Conservation (phyloP, 1,140 invertebrate genomes). For the Ladona fulva region DNA sequence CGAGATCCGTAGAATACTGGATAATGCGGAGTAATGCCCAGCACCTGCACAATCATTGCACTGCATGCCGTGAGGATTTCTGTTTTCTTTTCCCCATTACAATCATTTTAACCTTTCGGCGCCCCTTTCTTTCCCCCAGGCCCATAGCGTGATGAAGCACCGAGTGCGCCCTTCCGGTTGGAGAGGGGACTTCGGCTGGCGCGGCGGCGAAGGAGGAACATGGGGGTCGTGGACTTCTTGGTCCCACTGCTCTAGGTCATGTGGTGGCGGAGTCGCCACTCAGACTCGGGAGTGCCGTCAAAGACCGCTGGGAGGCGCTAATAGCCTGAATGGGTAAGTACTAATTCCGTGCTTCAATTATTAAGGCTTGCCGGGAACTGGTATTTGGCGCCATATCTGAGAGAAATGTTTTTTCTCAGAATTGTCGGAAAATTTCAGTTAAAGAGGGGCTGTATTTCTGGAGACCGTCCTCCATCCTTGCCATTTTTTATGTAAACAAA, state of each 20-base stretch:
- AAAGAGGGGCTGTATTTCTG: no score
- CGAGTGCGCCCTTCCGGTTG: background rate
- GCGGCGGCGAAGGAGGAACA: slow-evolving; percentile 47
- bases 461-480: no score
- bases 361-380: no score
- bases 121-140: background rate
- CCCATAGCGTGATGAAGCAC: background rate
- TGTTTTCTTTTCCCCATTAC: no score
- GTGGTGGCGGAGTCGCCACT: slow-evolving; percentile 75
- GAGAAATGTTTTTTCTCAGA: no score
- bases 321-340: background rate
- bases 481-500: no score
- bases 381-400: no score
- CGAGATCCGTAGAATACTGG: no score
- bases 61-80: no score
- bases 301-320: background rate
- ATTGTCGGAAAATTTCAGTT: no score
- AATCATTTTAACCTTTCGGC: background rate
- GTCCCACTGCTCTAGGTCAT: slow-evolving; percentile 69
- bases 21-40: no score
- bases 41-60: no score
- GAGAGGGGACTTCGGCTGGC: background rate
- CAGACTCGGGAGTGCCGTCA: slow-evolving; percentile 59
- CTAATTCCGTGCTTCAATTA: background rate
- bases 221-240: slow-evolving; percentile 70